A percentile compares a stretch with the other conserved stretches of the same genome.
Evolutionary conservation across 2,797 vertebrate genomes (phyloP).

Genomic region (Coracias cyanogaster): DNA sequence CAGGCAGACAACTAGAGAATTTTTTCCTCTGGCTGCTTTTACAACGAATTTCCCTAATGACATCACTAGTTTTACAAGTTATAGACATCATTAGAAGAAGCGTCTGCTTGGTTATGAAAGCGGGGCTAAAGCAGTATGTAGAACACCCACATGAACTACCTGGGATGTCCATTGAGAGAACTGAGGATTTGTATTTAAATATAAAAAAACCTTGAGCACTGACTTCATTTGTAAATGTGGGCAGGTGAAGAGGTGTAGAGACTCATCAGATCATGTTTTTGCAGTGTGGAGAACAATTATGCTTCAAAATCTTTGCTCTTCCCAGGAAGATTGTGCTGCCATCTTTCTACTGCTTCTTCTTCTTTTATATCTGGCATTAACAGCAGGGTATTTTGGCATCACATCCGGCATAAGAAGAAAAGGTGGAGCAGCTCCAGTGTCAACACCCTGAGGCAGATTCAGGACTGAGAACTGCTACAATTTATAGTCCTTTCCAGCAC

Average conservation of each 20-base stretch:
- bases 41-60: not conserved
- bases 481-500: not conserved
- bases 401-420: not conserved
- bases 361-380: not conserved
- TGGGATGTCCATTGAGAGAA: not conserved
- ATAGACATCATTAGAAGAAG: not conserved
- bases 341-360: not conserved
- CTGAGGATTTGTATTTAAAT: not conserved
- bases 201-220: not conserved
- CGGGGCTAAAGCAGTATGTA: not conserved
- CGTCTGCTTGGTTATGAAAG: not conserved
- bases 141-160: not conserved
- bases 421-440: conserved; percentile 35
- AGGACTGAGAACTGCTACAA: not conserved
- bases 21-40: not conserved
- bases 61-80: not conserved
- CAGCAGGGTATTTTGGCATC: conserved; percentile 10
- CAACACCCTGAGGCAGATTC: conserved; percentile 36
- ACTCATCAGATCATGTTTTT: not conserved
- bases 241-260: not conserved
- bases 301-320: not conserved
- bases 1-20: not conserved
- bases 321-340: not conserved
- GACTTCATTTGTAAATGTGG: not conserved
- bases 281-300: not conserved